Evolutionary conservation across 1,140 invertebrate species (phyloP), one percentile per base, ranked within the genome.

Genomic region (Drosophila chauvacae): DNA sequence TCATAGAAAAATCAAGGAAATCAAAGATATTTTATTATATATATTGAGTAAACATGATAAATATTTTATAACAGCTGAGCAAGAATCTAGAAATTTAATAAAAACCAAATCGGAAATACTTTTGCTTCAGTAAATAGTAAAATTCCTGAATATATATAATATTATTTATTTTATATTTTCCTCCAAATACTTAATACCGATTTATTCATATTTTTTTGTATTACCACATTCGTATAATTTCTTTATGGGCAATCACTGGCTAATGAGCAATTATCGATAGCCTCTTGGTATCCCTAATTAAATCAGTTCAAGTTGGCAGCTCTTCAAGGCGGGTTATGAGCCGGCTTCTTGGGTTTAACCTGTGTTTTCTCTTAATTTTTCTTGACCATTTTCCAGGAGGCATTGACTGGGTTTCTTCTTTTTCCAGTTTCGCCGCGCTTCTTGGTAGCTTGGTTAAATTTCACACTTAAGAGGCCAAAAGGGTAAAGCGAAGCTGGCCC

Each of bases 391-490:
- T 53, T 53, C 57, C 13, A 18, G 55, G 23, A 35, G 11, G 28
- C 28, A 10, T 14, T 41, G 65, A 26, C 35, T 60, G 26, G 14
- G 1, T 48, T 48, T 48, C 6, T 13, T 4, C 13, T 35, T 26
- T 37, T n/a, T 28, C 18, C 18, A 20, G n/a, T 26, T 37, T 62
- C 37, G 53, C 20, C 16, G 42, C 42, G 41, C 23, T 30, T 30
- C 11, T n/a, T 28, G 28, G 75, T 57, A 58, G 51, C 57, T 55
- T 74, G 76, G 55, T 50, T 71, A 72, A 82, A 87, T 86, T 86
- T 86, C 83, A 86, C 82, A 86, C 82, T 86, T 79, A 72, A 87
- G 70, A 71, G 83, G 83, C 62, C 79, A 86, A 86, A 86, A 87
- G 82, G 82, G 75, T 86, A 86, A 81, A 70, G 62, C 65, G 39